Percentiles rank a stretch among this genome's conserved stretches.
These are phyloP conservation scores for Trachelus iudaicus DNA, from an alignment of 2,888 invertebrate genomes.

Conservation along the genomic window DNA sequence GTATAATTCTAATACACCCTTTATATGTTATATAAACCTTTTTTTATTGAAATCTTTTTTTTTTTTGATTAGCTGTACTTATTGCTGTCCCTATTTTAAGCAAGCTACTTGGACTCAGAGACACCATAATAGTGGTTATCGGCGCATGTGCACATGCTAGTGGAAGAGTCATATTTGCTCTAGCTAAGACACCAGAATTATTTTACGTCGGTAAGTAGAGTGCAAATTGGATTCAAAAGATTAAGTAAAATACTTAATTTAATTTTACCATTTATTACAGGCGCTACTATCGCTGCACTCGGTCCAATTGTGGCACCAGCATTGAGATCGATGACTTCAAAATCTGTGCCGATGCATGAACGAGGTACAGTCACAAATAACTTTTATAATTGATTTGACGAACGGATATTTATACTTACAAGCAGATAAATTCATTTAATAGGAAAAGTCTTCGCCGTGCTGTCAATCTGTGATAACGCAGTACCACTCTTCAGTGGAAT, in stretches of 20 bases:
- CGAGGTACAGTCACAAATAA: constrained; percentile 69
- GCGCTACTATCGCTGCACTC: constrained; percentile 79
- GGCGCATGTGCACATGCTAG: constrained; percentile 77
- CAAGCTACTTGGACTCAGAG: constrained; percentile 74
- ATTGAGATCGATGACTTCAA: constrained; percentile 84
- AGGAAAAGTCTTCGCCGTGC: constrained; percentile 81
- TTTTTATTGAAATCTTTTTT: constrained; percentile 5
- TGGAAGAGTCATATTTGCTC: constrained; percentile 77
- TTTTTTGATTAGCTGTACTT: constrained; percentile 69
- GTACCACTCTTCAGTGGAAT: constrained; percentile 80
- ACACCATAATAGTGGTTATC: constrained; percentile 78
- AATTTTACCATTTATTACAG: constrained; percentile 56
- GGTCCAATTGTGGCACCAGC: constrained; percentile 84
- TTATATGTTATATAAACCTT: constrained; percentile 28
- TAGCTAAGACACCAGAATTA: constrained; percentile 68
- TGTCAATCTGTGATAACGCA: constrained; percentile 85
- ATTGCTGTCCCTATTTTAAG: constrained; percentile 79
- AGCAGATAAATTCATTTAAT: constrained; percentile 24
- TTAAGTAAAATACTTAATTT: background rate
- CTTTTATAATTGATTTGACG: background rate
- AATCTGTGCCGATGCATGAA: constrained; percentile 77
- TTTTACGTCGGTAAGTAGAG: constrained; percentile 72
- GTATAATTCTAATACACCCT: constrained; percentile 37
- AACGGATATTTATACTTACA: background rate
- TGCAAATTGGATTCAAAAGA: background rate